Base-by-base conservation (phyloP, 2,888 invertebrate genomes). In the Agrypnus murinus region DNA sequence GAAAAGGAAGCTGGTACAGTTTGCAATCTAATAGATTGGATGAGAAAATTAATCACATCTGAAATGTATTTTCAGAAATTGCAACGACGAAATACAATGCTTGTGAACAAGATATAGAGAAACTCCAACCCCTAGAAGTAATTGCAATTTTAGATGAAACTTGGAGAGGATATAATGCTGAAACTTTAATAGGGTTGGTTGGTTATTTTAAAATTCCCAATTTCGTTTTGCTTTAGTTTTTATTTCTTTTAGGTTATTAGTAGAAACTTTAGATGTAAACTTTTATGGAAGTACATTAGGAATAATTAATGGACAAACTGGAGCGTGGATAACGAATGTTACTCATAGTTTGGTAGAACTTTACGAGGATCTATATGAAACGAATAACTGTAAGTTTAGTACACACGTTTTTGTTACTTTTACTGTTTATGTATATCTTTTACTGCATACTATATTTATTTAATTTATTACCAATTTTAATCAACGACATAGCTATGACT, bases 231-330 rank as follows among this genome's bases (percentile, higher is more conserved):
- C 19, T 5, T 15, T 46, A 57, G 50, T 46, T 36, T 55, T 45
- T 57, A 53, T 45, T 25, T 63, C n/a, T 81, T 83, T 45, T 74
- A 92, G 91, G 19, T 87, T 88, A 82, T 81, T 92, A 40, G 86
- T 89, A 17, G 89, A 89, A 63, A 87, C 88, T 31, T 79, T 89
- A 2, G 90, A 92, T 77, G 86, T 92, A 19, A 88, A 88, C 5
- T 85, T 86, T 75, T 86, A 88, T 75, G 89, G 90, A 0, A 91
- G 91, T 65, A 87, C 87, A 53, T 82, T 92, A 70, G 89, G 89
- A 0, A 82, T 92, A 25, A 84, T 92, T 31, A 90, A 92, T 75
- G 91, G 92, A 0, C 87, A 88, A 79, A 89, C 87, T 0, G 92
- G 90, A 14, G 80, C 84, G 17, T 90, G 90, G 89, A 84, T 92